These are phyloP conservation scores for Lycocorax pyrrhopterus DNA, from an alignment of 2,113 vertebrate species.

Conservation along the genomic window DNA sequence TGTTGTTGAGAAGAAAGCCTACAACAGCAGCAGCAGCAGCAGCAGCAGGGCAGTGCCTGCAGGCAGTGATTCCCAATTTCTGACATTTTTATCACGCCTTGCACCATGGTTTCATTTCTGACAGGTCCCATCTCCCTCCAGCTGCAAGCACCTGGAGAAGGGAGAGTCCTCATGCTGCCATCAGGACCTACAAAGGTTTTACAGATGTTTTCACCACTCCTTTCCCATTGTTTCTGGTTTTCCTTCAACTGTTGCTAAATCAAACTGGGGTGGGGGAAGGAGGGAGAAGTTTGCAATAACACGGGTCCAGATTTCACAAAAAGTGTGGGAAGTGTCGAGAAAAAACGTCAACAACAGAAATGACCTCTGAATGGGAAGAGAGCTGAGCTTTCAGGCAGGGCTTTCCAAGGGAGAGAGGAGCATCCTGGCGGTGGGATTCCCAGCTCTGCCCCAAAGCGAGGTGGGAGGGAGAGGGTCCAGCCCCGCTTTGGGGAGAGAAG, in stretches of 20 bases:
- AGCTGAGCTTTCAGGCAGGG: not conserved
- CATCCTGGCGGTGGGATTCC: accelerated
- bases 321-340: not conserved
- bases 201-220: not conserved
- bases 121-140: not conserved
- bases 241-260: not conserved
- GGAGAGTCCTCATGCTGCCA: accelerated
- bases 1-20: not conserved
- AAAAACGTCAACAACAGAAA: not conserved
- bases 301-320: not conserved
- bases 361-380: not conserved
- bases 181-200: not conserved
- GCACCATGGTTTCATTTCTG: accelerated
- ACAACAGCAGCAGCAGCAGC: accelerated
- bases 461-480: not conserved
- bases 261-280: not conserved
- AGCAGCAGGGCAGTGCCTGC: not conserved
- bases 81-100: not conserved
- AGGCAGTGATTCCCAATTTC: not conserved
- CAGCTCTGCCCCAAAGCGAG: not conserved
- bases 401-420: not conserved
- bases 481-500: not conserved
- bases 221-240: not conserved
- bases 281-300: not conserved
- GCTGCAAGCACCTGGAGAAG: accelerated